These are phyloP conservation scores for Isaurus tuberculatus DNA, from an alignment of 92 coral and sea anemone species.

Conservation along the genomic window DNA sequence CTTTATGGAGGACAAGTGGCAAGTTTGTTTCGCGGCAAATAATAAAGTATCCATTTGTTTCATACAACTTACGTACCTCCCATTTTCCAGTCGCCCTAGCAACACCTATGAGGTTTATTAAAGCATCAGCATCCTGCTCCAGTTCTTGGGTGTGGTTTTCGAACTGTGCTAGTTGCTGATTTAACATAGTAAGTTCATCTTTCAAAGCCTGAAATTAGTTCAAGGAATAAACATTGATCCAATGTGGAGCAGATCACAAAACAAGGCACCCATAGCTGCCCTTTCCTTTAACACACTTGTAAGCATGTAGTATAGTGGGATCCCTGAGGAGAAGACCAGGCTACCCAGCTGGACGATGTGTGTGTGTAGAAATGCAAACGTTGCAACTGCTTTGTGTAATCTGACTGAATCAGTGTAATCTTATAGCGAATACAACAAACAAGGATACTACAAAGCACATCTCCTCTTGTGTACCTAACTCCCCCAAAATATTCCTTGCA, in stretches of 20 bases:
- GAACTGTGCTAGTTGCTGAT: conserved; percentile 84
- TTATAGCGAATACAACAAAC: no score
- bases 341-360: no score
- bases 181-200: conserved; percentile 71
- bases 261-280: neutral
- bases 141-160: conserved; percentile 84
- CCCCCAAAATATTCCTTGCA: no score
- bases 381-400: no score
- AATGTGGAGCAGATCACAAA: neutral
- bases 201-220: conserved; percentile 63
- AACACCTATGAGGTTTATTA: conserved; percentile 89
- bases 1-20: no score
- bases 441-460: no score
- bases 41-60: neutral
- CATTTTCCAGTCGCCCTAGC: conserved; percentile 98
- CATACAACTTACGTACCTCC: conserved; percentile 68
- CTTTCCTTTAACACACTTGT: neutral
- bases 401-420: no score
- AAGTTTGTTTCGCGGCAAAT: no score
- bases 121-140: conserved; percentile 88
- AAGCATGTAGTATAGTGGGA: no score
- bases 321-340: no score
- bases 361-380: no score
- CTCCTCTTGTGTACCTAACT: no score
- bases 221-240: neutral